Evolutionary conservation across 2,888 invertebrate species (phyloP).

Genomic region (Darwinula stevensoni): DNA sequence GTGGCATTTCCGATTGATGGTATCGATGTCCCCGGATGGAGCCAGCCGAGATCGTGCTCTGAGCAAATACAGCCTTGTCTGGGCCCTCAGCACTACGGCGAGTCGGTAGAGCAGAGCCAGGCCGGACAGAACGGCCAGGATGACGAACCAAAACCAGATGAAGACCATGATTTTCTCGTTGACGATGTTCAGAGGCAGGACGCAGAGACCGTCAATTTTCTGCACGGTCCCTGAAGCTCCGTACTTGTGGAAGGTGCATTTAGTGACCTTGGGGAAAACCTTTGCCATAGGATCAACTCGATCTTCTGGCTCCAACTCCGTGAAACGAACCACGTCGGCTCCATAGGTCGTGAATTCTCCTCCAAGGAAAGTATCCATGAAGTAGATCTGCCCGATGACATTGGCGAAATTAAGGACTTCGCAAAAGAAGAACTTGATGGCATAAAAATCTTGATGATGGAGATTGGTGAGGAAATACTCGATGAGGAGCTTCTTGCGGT

Average conservation of each 20-base stretch:
- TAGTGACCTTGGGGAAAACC: too few relatives aligned
- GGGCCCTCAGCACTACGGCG: too few relatives aligned
- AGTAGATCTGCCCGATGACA: too few relatives aligned
- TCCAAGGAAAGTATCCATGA: slow-evolving; percentile 13
- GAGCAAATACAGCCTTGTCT: too few relatives aligned
- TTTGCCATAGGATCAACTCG: slow-evolving; percentile 12
- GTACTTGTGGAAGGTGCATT: slow-evolving; percentile 12
- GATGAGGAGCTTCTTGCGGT: slow-evolving; percentile 9
- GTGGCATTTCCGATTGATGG: too few relatives aligned
- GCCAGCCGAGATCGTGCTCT: too few relatives aligned
- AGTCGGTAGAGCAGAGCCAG: slow-evolving; percentile 11
- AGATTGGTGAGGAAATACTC: slow-evolving; percentile 10
- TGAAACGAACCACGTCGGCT: slow-evolving; percentile 12
- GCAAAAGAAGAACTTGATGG: slow-evolving; percentile 11
- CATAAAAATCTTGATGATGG: slow-evolving; percentile 10
- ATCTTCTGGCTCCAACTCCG: slow-evolving; percentile 11
- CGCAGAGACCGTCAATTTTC: slow-evolving; percentile 12
- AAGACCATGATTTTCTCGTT: slow-evolving; percentile 12
- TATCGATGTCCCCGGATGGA: too few relatives aligned
- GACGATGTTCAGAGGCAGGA: too few relatives aligned
- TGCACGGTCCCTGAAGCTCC: slow-evolving; percentile 10
- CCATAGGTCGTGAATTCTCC: slow-evolving; percentile 13
- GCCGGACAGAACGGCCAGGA: slow-evolving; percentile 11
- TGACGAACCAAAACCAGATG: slow-evolving; percentile 14
- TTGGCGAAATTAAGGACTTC: slow-evolving; percentile 12